Conservation (phyloP, 2,797 vertebrate genomes). For the Megaceryle alcyon region DNA sequence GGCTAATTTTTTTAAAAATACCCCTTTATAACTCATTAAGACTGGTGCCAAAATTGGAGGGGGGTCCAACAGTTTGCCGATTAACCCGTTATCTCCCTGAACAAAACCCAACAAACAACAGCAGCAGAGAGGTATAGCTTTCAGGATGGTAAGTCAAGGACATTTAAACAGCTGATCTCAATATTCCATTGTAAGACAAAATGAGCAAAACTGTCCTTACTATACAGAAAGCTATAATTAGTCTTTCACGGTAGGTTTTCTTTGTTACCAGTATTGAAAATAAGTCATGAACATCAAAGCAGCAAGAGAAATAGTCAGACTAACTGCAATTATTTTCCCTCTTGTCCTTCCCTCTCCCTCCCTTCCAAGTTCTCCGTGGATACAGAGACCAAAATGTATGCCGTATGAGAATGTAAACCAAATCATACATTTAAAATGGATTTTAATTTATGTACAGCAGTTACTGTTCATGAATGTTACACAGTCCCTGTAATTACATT, state of each 20-base stretch:
- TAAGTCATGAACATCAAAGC: not conserved
- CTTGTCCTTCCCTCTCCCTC: not conserved
- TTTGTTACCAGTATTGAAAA: conserved; percentile 13
- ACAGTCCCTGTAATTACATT: conserved; percentile 31
- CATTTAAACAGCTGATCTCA: not conserved
- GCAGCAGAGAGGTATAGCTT: not conserved
- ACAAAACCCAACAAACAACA: not conserved
- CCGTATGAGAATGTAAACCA: not conserved
- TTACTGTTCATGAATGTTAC: conserved; percentile 17
- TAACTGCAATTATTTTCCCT: not conserved
- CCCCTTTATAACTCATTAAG: not conserved
- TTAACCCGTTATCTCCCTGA: not conserved
- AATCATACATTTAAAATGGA: not conserved
- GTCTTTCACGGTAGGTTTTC: not conserved
- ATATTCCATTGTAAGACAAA: not conserved
- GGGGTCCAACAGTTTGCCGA: not conserved
- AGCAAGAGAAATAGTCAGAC: not conserved
- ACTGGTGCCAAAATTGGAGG: not conserved
- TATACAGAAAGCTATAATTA: not conserved
- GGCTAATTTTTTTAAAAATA: not conserved
- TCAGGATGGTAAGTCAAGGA: not conserved
- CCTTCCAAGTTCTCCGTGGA: not conserved
- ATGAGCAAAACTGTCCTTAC: not conserved
- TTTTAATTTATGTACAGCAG: conserved; percentile 19
- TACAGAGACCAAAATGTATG: not conserved